Percentiles rank a stretch among this genome's conserved stretches.
These are phyloP conservation scores for Athetis lepigone DNA, from an alignment of 2,888 invertebrate species.

Conservation along the genomic window DNA sequence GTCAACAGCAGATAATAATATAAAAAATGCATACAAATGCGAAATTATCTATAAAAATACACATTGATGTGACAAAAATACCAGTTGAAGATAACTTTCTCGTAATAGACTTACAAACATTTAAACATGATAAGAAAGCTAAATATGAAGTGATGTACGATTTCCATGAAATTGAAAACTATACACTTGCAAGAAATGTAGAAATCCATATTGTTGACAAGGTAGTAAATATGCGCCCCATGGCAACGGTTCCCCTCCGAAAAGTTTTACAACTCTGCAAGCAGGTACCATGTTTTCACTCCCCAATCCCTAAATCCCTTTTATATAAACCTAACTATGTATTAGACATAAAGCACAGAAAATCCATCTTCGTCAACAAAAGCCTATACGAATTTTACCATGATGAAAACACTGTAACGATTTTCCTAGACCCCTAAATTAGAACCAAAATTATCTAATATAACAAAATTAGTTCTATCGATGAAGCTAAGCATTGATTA, in stretches of 20 bases:
- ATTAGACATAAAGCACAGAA: conserved; percentile 20
- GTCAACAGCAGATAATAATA: too few species aligned
- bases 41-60: too few species aligned
- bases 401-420: not conserved
- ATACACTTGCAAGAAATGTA: not conserved
- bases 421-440: conserved; percentile 32
- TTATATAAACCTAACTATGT: conserved; percentile 14
- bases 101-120: too few species aligned
- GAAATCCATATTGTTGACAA: conserved; percentile 31
- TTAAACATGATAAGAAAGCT: not conserved
- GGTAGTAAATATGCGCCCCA: conserved; percentile 34
- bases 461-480: conserved; percentile 39
- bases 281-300: conserved; percentile 45
- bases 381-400: not conserved
- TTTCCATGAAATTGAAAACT: not conserved
- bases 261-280: conserved; percentile 48
- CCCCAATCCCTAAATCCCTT: conserved; percentile 31
- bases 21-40: too few species aligned
- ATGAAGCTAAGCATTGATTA: conserved; percentile 42
- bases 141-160: not conserved
- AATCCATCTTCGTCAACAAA: conserved; percentile 35
- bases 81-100: too few species aligned
- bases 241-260: conserved; percentile 35
- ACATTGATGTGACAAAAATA: too few species aligned
- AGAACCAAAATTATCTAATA: conserved; percentile 23